These are phyloP conservation scores for Marcusenius ussheri DNA, from an alignment of 2,113 vertebrate genomes.

Conservation along the genomic window DNA sequence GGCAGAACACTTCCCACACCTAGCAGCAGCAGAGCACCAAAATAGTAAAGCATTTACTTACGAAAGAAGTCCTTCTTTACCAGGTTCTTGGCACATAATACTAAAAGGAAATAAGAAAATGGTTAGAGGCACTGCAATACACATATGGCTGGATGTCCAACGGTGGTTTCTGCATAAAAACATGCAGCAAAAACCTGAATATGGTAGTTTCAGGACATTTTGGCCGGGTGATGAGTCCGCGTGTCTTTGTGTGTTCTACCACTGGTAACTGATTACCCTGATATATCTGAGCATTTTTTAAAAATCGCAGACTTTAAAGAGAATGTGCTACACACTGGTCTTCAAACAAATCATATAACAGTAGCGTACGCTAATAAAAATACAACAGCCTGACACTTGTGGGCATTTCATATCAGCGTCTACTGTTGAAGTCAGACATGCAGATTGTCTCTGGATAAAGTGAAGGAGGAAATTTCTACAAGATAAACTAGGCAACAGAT, in stretches of 20 bases:
- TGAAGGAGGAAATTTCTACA: background rate
- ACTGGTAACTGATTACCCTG: background rate
- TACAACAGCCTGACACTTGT: background rate
- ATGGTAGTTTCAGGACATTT: background rate
- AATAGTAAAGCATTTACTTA: conserved; percentile 71
- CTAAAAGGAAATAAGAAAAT: conserved; percentile 60
- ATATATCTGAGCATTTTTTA: background rate
- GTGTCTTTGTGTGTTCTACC: background rate
- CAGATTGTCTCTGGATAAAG: background rate
- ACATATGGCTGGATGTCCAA: background rate
- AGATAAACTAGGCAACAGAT: background rate
- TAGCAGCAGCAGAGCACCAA: background rate
- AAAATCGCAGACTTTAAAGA: background rate
- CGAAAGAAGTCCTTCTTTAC: conserved; percentile 99
- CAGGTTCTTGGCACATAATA: conserved; percentile 97
- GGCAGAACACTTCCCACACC: background rate
- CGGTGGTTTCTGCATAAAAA: background rate
- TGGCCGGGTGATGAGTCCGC: background rate
- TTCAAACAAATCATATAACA: background rate
- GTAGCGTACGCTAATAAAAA: background rate
- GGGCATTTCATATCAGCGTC: background rate
- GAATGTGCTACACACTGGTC: background rate
- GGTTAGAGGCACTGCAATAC: background rate
- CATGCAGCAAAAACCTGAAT: background rate
- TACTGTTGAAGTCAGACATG: background rate